phyloP scores from a whole-genome alignment of 2,113 vertebrate genomes.

The Craseonycteris thonglongyai region DNA sequence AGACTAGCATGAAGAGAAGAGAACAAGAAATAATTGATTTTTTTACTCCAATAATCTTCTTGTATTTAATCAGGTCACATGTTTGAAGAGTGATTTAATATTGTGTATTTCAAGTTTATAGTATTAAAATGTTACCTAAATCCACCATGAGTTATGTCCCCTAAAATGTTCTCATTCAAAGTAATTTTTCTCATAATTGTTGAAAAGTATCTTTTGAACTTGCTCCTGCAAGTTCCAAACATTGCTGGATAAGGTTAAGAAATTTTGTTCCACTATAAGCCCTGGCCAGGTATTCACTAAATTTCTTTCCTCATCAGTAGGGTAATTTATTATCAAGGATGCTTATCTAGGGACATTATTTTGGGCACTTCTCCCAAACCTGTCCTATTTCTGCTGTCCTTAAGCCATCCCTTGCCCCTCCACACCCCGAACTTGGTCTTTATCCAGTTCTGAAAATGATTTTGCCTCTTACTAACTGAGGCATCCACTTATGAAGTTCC shows the following conservation, averaged over 20 bases:
- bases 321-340: background rate
- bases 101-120: slow-evolving; percentile 11
- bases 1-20: background rate
- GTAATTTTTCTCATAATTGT: background rate
- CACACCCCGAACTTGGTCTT: background rate
- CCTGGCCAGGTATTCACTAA: background rate
- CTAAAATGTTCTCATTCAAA: background rate
- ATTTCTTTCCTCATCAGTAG: background rate
- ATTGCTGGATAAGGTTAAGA: background rate
- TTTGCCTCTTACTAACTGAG: background rate
- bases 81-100: slow-evolving; percentile 7
- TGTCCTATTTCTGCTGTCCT: background rate
- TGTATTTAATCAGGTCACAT: background rate
- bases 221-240: background rate
- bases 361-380: background rate
- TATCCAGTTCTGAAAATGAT: background rate
- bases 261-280: background rate
- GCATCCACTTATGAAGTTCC: background rate
- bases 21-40: background rate
- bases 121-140: slow-evolving; percentile 41
- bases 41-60: background rate
- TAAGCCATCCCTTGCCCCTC: too few species aligned
- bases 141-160: background rate
- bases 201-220: slow-evolving; percentile 20
- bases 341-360: background rate